Evolutionary conservation across 2,113 vertebrate genomes (phyloP), one percentile per base, ranked within the genome.

Genomic region (Chloebia gouldiae): DNA sequence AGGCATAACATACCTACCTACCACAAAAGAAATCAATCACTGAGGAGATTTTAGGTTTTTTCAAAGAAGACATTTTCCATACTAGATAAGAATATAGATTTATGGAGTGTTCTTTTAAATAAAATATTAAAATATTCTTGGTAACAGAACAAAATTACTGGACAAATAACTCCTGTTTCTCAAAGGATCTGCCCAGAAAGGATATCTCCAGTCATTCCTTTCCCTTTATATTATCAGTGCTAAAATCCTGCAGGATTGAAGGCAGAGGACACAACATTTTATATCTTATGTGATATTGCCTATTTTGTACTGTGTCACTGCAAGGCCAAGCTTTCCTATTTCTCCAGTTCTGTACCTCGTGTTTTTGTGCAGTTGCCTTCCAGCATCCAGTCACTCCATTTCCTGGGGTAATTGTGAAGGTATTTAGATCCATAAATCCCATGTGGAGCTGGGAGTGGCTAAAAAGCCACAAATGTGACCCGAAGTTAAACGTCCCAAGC

Each of bases 351-450:
- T 50, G 18, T 27, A 33, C 33, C 27, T 57, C 6, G 0, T 83
- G 23, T 4, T 78, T 86, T 71, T 63, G 35, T 66, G 59, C 7
- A 1, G 27, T 49, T 90, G 68, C 56, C 39, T 94, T 78, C 82
- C 82, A 88, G 16, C 68, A 57, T 20, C 37, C 51, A 31, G 17
- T 60, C 56, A 40, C 44, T 91, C n/a, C 23, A 25, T 66, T 96
- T 86, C 53, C 92, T 56, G 22, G 42, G 39, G 51, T 60, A 91
- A 70, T 28, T 54, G 45, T 53, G 54, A 70, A 94, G 42, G 35
- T 77, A 80, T 92, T 95, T 93, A 68, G 39, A 73, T 65, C 73
- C 66, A 45, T 47, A 86, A 77, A 86, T 90, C 50, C 86, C 86
- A n/a, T 2, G 17, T 27, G 33, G 86, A 86, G 64, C 56, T 5